Evolutionary conservation across 2,113 vertebrate species (phyloP).

Genomic region (Ardeotis arabs): DNA sequence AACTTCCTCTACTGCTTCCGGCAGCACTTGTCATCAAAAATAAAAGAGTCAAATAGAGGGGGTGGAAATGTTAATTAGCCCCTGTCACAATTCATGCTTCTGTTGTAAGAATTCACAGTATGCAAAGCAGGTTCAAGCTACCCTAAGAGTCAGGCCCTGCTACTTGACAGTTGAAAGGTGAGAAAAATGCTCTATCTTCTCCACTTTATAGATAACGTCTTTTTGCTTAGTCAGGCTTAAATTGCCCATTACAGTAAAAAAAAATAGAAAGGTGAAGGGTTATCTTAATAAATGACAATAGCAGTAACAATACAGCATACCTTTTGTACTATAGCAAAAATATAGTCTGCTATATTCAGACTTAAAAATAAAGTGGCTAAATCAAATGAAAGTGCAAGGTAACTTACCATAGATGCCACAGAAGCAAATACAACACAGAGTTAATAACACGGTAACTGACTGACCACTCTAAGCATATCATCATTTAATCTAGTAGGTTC

Average conservation of each 20-base stretch:
- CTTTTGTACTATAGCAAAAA: neutral
- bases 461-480: neutral
- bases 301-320: neutral
- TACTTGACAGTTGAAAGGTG: conserved; percentile 65
- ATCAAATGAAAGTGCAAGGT: conserved; percentile 17
- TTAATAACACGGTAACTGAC: neutral
- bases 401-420: conserved; percentile 64
- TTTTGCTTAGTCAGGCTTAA: conserved; percentile 1
- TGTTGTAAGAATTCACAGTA: conserved; percentile 74
- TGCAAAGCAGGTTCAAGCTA: conserved; percentile 75
- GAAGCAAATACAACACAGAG: neutral
- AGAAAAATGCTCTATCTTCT: neutral
- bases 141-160: conserved; percentile 39
- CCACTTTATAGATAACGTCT: neutral
- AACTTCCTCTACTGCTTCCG: conserved; percentile 67
- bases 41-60: conserved; percentile 55
- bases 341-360: conserved; percentile 25
- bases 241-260: neutral
- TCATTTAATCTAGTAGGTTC: neutral
- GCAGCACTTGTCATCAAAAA: conserved; percentile 66
- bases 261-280: neutral
- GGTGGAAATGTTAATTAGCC: conserved; percentile 80
- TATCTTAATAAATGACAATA: neutral
- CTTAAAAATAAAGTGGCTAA: conserved; percentile 59
- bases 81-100: conserved; percentile 77